Evolutionary conservation across 2,113 vertebrate species (phyloP).

Genomic region (Brachyhypopomus occidentalis): DNA sequence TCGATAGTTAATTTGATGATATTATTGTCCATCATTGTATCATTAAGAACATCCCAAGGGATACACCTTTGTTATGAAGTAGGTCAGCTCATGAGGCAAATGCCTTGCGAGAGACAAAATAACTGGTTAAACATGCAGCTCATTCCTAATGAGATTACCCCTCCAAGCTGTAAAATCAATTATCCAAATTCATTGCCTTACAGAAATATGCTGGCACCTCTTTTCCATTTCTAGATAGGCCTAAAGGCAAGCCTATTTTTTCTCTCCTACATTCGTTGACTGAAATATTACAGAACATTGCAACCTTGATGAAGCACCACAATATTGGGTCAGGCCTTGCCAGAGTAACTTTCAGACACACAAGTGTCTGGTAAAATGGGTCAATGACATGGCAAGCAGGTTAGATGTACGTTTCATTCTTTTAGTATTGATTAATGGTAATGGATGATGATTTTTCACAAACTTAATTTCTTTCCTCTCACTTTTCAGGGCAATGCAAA

Average conservation of each 20-base stretch:
- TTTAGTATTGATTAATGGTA: neutral
- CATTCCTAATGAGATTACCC: conserved; percentile 46
- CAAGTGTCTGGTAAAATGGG: neutral
- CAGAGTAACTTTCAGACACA: conserved; percentile 5
- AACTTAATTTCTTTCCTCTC: neutral
- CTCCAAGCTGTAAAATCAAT: conserved; percentile 57
- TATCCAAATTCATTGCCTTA: conserved; percentile 46
- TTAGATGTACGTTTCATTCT: neutral
- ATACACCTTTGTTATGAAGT: conserved; percentile 38
- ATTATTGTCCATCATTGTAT: conserved; percentile 3
- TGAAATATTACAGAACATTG: conserved; percentile 28
- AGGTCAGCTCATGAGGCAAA: conserved; percentile 53
- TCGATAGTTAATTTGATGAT: conserved; percentile 7
- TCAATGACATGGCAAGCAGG: conserved; percentile 15
- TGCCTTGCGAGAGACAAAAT: conserved; percentile 30
- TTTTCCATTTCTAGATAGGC: conserved; percentile 49
- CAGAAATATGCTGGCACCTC: conserved; percentile 43
- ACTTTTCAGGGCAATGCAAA: conserved; percentile 72
- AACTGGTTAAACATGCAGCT: conserved; percentile 49
- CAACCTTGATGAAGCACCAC: conserved; percentile 15
- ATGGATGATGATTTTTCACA: neutral
- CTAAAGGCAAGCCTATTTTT: conserved; percentile 44
- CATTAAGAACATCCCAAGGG: conserved; percentile 10
- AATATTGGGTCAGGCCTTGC: conserved; percentile 39
- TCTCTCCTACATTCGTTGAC: conserved; percentile 4